A percentile compares a stretch with the other conserved stretches of the same genome.
Conservation (phyloP, 2,888 invertebrate genomes). For the Spodoptera littoralis region DNA sequence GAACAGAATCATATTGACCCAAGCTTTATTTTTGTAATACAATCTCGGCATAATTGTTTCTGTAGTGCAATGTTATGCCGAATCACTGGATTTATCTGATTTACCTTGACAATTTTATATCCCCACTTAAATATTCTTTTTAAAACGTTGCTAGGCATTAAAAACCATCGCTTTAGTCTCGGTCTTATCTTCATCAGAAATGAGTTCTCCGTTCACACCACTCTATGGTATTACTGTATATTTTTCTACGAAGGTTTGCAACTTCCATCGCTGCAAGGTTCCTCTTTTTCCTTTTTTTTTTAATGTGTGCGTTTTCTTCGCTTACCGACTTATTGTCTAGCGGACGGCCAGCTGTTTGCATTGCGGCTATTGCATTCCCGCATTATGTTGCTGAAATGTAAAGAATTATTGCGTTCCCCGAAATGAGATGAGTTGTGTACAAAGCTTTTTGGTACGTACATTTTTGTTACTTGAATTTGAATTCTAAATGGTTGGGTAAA, state of each 20-base stretch:
- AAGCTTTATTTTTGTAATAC: background rate
- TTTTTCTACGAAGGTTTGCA: constrained; percentile 34
- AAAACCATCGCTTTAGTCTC: constrained; percentile 5
- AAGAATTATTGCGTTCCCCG: constrained; percentile 29
- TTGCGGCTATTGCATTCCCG: constrained; percentile 69
- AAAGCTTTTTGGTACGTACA: constrained; percentile 4
- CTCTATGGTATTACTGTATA: constrained; percentile 44
- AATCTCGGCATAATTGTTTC: constrained; percentile 1
- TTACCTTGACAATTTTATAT: too few species aligned
- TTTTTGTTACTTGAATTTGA: constrained; percentile 9
- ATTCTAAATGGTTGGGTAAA: background rate
- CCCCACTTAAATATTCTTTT: too few species aligned
- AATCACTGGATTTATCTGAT: too few species aligned
- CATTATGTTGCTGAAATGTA: constrained; percentile 52
- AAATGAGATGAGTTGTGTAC: constrained; percentile 23
- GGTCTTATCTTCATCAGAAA: constrained; percentile 23
- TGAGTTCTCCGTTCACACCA: constrained; percentile 25
- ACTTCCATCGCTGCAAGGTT: constrained; percentile 23
- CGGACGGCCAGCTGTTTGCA: constrained; percentile 69
- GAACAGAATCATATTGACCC: constrained; percentile 23
- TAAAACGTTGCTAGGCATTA: background rate
- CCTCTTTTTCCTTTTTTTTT: constrained; percentile 47
- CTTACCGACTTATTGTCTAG: constrained; percentile 69
- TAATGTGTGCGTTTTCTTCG: constrained; percentile 62
- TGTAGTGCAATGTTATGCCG: too few species aligned